These are phyloP conservation scores for Rambutsinella grinnellia DNA, from an alignment of 2,888 invertebrate genomes.

Conservation along the genomic window DNA sequence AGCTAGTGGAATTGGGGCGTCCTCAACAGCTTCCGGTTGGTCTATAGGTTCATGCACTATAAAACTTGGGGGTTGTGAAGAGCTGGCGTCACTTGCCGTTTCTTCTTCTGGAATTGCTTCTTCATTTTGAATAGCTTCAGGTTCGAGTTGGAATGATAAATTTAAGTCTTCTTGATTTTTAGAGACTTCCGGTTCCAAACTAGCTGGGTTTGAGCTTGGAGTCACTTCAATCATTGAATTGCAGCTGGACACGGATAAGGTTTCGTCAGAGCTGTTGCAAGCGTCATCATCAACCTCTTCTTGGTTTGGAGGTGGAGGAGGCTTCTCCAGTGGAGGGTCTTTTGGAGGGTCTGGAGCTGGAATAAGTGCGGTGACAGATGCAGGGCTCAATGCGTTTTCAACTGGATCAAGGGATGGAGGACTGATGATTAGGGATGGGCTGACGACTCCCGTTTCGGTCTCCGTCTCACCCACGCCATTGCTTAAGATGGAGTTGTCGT, in stretches of 20 bases:
- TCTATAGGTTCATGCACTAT: constrained; percentile 32
- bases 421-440: constrained; percentile 29
- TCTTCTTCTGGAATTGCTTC: not conserved
- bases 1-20: not conserved
- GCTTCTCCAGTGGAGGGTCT: constrained; percentile 21
- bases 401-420: constrained; percentile 18
- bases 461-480: not conserved
- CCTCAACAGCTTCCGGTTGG: not conserved
- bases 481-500: constrained; percentile 10
- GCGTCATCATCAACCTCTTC: constrained; percentile 15
- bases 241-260: constrained; percentile 49
- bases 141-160: constrained; percentile 9
- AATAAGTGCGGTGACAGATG: not conserved
- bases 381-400: not conserved
- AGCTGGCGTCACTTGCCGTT: not conserved
- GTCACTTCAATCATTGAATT: constrained; percentile 57
- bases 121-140: not conserved
- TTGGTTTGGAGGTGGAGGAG: constrained; percentile 11
- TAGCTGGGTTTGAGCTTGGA: not conserved
- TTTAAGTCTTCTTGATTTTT: not conserved
- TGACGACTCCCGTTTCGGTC: not conserved
- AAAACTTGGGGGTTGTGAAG: constrained; percentile 25
- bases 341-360: constrained; percentile 2
- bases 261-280: constrained; percentile 41
- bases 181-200: not conserved